A percentile compares a stretch with the other conserved stretches of the same genome.
These are phyloP conservation scores for Montipora capricornis DNA, from an alignment of 64 coral and sea anemone species.

Conservation along the genomic window DNA sequence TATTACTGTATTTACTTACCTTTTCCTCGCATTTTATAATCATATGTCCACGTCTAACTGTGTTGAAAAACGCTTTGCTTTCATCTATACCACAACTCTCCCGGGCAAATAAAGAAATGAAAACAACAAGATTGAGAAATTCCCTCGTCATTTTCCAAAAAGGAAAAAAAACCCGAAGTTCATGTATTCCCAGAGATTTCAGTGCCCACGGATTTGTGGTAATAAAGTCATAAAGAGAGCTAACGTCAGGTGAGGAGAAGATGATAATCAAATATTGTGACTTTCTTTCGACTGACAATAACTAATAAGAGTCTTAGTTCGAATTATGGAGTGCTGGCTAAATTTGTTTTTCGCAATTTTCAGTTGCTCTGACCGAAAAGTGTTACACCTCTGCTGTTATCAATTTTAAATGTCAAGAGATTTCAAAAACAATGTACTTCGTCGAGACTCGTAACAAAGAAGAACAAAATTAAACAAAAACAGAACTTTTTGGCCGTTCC, in stretches of 20 bases:
- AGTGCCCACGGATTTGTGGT: neutral
- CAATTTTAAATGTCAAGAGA: neutral
- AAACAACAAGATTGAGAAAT: neutral
- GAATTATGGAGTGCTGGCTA: neutral
- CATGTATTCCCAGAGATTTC: neutral
- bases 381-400: conserved; percentile 29
- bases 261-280: too few relatives aligned
- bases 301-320: neutral
- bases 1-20: neutral
- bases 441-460: neutral
- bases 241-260: too few relatives aligned
- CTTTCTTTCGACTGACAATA: too few relatives aligned
- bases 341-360: too few relatives aligned
- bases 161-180: neutral
- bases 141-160: neutral
- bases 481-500: neutral
- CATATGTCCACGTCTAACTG: neutral
- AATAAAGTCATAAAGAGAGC: neutral
- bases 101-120: neutral
- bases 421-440: conserved; percentile 3
- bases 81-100: neutral
- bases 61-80: neutral
- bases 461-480: neutral
- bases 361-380: neutral
- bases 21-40: conserved; percentile 37